Conservation (phyloP, 2,113 vertebrate genomes). For the Lagopus muta region DNA sequence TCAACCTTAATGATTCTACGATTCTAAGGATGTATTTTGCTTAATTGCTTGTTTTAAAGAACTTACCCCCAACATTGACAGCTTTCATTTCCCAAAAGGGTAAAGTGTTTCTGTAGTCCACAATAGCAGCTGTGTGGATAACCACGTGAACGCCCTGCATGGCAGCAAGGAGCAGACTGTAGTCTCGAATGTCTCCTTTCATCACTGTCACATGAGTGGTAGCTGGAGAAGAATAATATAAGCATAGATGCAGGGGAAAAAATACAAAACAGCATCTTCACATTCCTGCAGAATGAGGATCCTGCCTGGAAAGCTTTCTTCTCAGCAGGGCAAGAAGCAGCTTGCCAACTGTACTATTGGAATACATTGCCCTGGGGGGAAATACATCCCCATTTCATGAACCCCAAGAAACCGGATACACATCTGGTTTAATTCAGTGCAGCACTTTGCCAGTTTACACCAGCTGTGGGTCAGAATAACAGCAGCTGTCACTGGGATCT, state of each 20-base stretch:
- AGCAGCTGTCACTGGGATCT: neutral
- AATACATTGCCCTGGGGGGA: neutral
- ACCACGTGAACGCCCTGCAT: neutral
- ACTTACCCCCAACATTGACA: constrained; percentile 29
- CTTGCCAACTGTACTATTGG: accelerated
- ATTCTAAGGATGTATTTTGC: neutral
- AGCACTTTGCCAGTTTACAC: neutral
- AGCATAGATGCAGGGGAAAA: neutral
- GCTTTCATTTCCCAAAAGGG: constrained; percentile 9
- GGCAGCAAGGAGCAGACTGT: neutral
- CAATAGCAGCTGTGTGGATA: constrained; percentile 18
- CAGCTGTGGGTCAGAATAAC: neutral
- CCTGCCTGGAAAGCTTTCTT: neutral
- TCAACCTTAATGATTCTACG: too few species aligned
- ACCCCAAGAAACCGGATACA: neutral
- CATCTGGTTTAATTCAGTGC: neutral
- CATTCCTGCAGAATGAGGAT: neutral
- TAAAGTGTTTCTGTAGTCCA: neutral
- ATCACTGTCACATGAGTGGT: constrained; percentile 2
- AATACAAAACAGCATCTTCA: neutral
- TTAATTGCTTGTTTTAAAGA: neutral
- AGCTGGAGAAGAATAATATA: neutral
- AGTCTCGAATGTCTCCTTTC: constrained; percentile 27
- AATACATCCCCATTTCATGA: neutral
- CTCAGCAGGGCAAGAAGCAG: neutral